phyloP scores from a whole-genome alignment of 2,797 vertebrate genomes.

The Macroramphosus scolopax region DNA sequence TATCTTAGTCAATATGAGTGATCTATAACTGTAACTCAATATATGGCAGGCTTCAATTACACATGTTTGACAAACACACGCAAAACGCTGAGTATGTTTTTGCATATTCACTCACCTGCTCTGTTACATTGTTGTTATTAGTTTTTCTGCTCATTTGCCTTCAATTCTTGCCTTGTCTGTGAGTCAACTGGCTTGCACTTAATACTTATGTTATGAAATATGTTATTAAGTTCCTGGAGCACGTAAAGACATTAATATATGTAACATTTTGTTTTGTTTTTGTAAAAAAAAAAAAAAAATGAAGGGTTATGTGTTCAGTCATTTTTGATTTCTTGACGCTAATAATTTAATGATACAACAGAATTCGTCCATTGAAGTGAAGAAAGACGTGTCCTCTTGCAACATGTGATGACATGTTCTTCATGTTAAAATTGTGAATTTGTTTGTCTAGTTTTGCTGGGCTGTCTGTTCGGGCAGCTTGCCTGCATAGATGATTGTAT shows the following conservation, averaged over 20 bases:
- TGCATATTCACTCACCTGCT: conserved; percentile 54
- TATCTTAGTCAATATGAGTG: conserved; percentile 53
- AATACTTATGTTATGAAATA: conserved; percentile 37
- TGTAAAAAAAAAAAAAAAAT: conserved; percentile 14
- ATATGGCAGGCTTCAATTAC: conserved; percentile 45
- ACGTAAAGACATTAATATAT: conserved; percentile 15
- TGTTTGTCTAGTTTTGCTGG: conserved; percentile 54
- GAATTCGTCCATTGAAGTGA: conserved; percentile 45
- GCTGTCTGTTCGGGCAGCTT: conserved; percentile 37
- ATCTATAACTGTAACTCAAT: conserved; percentile 49
- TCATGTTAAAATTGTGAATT: conserved; percentile 44
- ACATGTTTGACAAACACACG: conserved; percentile 51
- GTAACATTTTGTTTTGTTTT: conserved; percentile 30
- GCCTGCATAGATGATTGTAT: conserved; percentile 63
- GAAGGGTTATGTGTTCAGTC: conserved; percentile 43
- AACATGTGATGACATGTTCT: conserved; percentile 46
- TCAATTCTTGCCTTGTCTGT: conserved; percentile 69
- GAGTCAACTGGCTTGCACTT: conserved; percentile 54
- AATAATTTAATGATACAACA: conserved; percentile 21
- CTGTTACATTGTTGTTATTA: conserved; percentile 41
- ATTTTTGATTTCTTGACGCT: conserved; percentile 17
- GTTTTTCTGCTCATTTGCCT: conserved; percentile 62
- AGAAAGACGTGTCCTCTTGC: conserved; percentile 34
- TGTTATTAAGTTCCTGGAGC: conserved; percentile 39
- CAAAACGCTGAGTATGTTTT: conserved; percentile 38